These are phyloP conservation scores for Notodonta dromedarius DNA, from an alignment of 2,888 invertebrate species.

Conservation along the genomic window DNA sequence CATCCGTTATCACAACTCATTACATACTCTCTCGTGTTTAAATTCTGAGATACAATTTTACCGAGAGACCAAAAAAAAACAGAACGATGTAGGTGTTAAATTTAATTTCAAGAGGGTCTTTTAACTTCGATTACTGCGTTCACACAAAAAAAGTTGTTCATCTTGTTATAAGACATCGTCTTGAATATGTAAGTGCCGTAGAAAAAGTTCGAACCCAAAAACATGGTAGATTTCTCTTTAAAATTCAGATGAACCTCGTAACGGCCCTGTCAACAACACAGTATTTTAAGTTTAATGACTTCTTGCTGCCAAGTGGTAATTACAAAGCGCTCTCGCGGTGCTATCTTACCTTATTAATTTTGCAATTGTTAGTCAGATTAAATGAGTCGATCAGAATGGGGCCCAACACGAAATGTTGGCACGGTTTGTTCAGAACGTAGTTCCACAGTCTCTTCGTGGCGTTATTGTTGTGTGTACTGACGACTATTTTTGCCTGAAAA, in stretches of 20 bases:
- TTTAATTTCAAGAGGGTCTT: conserved; percentile 27
- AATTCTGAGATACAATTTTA: not conserved
- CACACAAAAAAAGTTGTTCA: conserved; percentile 65
- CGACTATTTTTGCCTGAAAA: conserved; percentile 61
- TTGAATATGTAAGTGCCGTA: conserved; percentile 67
- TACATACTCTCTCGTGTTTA: not conserved
- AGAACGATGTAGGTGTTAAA: not conserved
- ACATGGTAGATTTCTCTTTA: conserved; percentile 49
- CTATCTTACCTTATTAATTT: conserved; percentile 62
- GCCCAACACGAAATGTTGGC: conserved; percentile 73
- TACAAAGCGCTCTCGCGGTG: conserved; percentile 5
- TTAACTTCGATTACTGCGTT: conserved; percentile 38
- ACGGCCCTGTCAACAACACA: conserved; percentile 60
- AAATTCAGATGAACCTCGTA: conserved; percentile 64
- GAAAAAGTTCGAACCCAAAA: conserved; percentile 68
- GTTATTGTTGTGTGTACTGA: conserved; percentile 56
- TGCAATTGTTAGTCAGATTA: conserved; percentile 63
- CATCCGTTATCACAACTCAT: not conserved
- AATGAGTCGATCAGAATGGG: conserved; percentile 61
- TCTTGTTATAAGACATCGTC: conserved; percentile 58
- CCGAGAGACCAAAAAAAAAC: not conserved
- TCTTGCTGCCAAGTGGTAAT: conserved; percentile 13
- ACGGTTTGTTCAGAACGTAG: conserved; percentile 65
- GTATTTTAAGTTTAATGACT: conserved; percentile 26
- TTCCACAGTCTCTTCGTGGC: conserved; percentile 63